A percentile compares a stretch with the other conserved stretches of the same genome.
Evolutionary conservation across 1,140 invertebrate species (phyloP).

Genomic region (Atopsyche davidsoni): DNA sequence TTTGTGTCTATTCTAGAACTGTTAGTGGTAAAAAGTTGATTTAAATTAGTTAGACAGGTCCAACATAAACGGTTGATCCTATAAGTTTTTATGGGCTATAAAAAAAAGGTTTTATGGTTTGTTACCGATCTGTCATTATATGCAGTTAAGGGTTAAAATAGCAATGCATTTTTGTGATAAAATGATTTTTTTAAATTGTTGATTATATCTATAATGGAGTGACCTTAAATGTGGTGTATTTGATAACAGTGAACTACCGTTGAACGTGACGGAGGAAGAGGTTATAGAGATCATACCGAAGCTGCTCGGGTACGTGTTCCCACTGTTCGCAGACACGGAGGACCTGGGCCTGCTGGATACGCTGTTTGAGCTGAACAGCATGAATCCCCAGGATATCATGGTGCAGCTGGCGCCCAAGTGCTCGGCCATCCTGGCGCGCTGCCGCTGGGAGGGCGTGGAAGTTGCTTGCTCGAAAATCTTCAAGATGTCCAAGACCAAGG

Average conservation of each 20-base stretch:
- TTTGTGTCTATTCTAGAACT: no score
- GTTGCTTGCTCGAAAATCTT: slow-evolving; percentile 38
- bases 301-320: slow-evolving; percentile 28
- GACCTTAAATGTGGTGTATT: slow-evolving; percentile 9
- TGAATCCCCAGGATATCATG: slow-evolving; percentile 19
- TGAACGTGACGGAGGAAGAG: slow-evolving; percentile 14
- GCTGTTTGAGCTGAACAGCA: slow-evolving; percentile 23
- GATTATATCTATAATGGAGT: slow-evolving; percentile 5
- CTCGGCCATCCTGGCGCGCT: slow-evolving; percentile 33
- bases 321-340: neutral
- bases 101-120: no score
- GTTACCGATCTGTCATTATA: no score
- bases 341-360: slow-evolving; percentile 11
- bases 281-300: slow-evolving; percentile 24
- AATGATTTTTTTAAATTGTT: no score
- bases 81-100: no score
- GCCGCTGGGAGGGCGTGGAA: slow-evolving; percentile 42
- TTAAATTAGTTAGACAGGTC: no score
- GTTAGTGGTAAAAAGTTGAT: no score
- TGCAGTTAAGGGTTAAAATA: no score
- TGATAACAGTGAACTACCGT: slow-evolving; percentile 22
- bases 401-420: slow-evolving; percentile 36
- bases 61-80: no score
- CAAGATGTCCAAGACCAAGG: slow-evolving; percentile 35
- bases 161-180: no score